A percentile compares a stretch with the other conserved stretches of the same genome.
These are phyloP conservation scores for Tuta absoluta DNA, from an alignment of 2,888 invertebrate species.

Conservation along the genomic window DNA sequence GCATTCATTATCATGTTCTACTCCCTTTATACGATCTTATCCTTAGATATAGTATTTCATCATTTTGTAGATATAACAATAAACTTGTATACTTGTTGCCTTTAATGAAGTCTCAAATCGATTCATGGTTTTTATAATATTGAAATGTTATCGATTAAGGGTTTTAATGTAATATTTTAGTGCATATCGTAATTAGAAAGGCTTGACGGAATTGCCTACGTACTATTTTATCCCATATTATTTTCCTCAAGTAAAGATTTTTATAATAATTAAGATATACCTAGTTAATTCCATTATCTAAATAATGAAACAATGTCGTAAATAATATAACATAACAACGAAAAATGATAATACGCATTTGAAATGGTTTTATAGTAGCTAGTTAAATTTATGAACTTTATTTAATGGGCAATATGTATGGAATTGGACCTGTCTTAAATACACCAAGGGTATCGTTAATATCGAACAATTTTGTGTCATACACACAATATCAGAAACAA, in stretches of 20 bases:
- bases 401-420: neutral
- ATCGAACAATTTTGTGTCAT: too few species aligned
- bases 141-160: slow-evolving; percentile 20
- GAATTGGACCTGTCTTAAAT: neutral
- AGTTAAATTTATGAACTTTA: slow-evolving; percentile 28
- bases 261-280: slow-evolving; percentile 38
- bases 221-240: slow-evolving; percentile 34
- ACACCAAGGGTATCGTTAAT: neutral
- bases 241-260: slow-evolving; percentile 32
- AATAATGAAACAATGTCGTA: slow-evolving; percentile 38
- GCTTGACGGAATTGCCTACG: slow-evolving; percentile 57
- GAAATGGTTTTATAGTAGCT: slow-evolving; percentile 29
- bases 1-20: neutral
- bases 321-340: slow-evolving; percentile 48
- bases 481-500: neutral
- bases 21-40: slow-evolving; percentile 7
- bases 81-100: slow-evolving; percentile 56
- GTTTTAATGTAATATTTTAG: slow-evolving; percentile 47
- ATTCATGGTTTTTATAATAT: slow-evolving; percentile 48
- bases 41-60: neutral
- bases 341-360: slow-evolving; percentile 38
- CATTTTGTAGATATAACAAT: slow-evolving; percentile 51
- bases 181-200: slow-evolving; percentile 46
- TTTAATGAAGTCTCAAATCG: slow-evolving; percentile 58
- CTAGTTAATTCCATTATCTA: slow-evolving; percentile 41